Evolutionary conservation across 2,797 vertebrate species (phyloP).

Genomic region (Phylloscopus collybita): DNA sequence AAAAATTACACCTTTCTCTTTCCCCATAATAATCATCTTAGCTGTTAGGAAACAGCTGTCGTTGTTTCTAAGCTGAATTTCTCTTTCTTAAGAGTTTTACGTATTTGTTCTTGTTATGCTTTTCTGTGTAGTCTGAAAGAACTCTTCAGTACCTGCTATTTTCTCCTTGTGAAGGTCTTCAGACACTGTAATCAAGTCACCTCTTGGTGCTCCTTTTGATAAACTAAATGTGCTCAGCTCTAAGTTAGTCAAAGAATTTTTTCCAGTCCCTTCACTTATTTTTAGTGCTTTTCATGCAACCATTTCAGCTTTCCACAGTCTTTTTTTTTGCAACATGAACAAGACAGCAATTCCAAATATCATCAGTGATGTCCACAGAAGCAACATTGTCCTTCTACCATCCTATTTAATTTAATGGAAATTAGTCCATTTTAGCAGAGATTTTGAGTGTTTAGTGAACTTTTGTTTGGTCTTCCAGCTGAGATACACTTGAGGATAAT

Average conservation of each 20-base stretch:
- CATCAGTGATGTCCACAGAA: accelerated
- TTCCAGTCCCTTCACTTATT: not conserved
- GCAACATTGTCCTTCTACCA: not conserved
- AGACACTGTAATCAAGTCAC: slow-evolving; percentile 36
- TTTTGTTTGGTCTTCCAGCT: not conserved
- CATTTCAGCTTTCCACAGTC: not conserved
- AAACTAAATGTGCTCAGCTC: not conserved
- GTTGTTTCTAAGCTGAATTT: not conserved
- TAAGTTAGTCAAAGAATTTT: not conserved
- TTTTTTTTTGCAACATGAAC: not conserved
- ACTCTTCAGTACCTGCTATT: slow-evolving; percentile 17
- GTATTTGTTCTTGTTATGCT: not conserved
- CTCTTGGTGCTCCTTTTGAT: not conserved
- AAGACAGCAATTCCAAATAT: not conserved
- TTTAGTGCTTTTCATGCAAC: not conserved
- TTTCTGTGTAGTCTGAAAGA: not conserved
- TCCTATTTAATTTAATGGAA: not conserved
- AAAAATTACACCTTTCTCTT: slow-evolving; percentile 5
- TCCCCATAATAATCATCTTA: not conserved
- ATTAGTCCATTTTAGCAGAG: not conserved
- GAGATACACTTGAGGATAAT: not conserved
- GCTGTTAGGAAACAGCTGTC: not conserved
- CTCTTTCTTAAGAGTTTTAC: not conserved
- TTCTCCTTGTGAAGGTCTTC: not conserved
- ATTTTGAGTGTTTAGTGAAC: not conserved